phyloP scores from a whole-genome alignment of 1,140 invertebrate genomes.

The Matsumurasca onukii region DNA sequence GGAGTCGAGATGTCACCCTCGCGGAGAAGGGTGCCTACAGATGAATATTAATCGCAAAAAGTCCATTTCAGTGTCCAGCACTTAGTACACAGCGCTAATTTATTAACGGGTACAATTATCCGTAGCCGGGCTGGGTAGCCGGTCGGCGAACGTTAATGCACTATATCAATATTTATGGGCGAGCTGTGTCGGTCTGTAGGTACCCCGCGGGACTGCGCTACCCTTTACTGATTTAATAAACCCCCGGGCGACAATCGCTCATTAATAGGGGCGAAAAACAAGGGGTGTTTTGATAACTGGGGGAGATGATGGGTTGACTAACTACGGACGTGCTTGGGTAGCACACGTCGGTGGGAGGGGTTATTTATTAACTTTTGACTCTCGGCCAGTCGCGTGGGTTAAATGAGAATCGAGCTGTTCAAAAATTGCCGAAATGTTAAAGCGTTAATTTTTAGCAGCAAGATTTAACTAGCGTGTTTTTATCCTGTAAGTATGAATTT shows the following conservation, averaged over 20 bases:
- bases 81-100: background rate
- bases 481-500: too few species aligned
- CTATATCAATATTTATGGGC: background rate
- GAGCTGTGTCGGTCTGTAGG: background rate
- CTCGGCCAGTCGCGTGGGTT: too few species aligned
- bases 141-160: background rate
- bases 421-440: too few species aligned
- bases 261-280: background rate
- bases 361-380: too few species aligned
- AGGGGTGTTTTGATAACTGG: background rate
- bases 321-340: background rate
- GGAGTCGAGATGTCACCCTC: too few species aligned
- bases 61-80: background rate
- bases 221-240: background rate
- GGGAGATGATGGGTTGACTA: background rate
- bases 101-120: background rate
- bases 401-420: too few species aligned
- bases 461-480: too few species aligned
- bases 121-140: background rate
- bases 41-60: background rate
- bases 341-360: too few species aligned
- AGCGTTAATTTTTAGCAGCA: too few species aligned
- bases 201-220: background rate
- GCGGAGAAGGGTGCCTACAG: background rate
- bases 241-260: background rate